Conservation (phyloP, 1,140 invertebrate genomes). For the Drosophila sechellia region DNA sequence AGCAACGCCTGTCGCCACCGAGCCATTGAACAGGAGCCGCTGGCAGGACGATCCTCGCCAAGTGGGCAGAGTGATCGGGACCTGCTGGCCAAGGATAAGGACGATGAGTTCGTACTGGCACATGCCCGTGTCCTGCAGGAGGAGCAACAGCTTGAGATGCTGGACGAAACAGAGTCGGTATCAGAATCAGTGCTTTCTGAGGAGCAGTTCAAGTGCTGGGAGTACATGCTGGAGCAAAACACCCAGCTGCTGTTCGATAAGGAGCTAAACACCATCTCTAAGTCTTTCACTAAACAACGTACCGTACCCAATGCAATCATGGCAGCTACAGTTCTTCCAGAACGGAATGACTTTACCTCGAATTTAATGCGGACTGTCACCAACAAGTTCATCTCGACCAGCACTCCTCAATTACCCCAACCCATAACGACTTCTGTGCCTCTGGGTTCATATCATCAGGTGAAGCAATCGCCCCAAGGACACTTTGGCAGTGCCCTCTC, state of each 20-base stretch:
- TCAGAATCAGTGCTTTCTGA: slow-evolving; percentile 89
- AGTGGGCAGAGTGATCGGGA: slow-evolving; percentile 92
- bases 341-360: slow-evolving; percentile 71
- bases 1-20: slow-evolving; percentile 87
- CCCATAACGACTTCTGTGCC: slow-evolving; percentile 18
- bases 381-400: slow-evolving; percentile 80
- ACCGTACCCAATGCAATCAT: slow-evolving; percentile 77
- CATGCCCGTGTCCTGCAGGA: slow-evolving; percentile 85
- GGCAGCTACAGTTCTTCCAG: slow-evolving; percentile 56
- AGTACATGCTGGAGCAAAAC: slow-evolving; percentile 96
- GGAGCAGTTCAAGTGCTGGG: slow-evolving; percentile 96
- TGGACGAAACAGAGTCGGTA: slow-evolving; percentile 87
- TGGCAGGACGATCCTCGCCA: slow-evolving; percentile 90
- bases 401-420: slow-evolving; percentile 67
- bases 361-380: slow-evolving; percentile 70
- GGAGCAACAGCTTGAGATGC: slow-evolving; percentile 86
- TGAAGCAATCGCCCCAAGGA: slow-evolving; percentile 69
- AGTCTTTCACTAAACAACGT: slow-evolving; percentile 86
- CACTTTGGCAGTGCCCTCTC: slow-evolving; percentile 92
- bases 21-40: slow-evolving; percentile 62
- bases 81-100: slow-evolving; percentile 73
- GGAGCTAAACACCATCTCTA: slow-evolving; percentile 92
- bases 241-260: slow-evolving; percentile 94
- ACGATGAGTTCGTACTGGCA: slow-evolving; percentile 73
- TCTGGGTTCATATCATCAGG: slow-evolving; percentile 38